Base-by-base conservation (phyloP, 2,888 invertebrate genomes). In the Drosophila trichaetosa region DNA sequence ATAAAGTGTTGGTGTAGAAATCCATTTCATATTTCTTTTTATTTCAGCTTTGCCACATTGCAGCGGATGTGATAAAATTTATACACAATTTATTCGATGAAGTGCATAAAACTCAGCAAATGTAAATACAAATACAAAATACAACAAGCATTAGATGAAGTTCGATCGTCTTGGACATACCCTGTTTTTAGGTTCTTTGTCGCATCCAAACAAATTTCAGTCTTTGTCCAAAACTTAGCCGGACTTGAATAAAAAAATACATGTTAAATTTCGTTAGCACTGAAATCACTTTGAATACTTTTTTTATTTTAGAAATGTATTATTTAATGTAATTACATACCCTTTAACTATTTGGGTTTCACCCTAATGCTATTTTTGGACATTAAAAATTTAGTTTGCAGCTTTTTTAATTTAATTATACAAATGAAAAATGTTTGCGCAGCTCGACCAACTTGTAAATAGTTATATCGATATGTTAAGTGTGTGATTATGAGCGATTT, bases 331-430 rank as follows among this genome's bases (percentile, higher is more conserved):
- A 16, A 16, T 5, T 31, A 1, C 6, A 18, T 48, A 59, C 27
- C 42, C 54, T 51, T 49, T 59, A n/a, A 16, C 46, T 1, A 24
- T 46, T 46, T 57, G n/a, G 51, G 29, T 62, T 38, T 58, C 31
- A 53, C 42, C 2, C 51, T 56, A 73, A 62, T 42, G 34, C 40
- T 66, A 73, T 77, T 59, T 57, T 54, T 58, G 53, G 54, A 34
- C 49, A 67, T 79, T 71, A 67, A 68, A 79, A 68, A 68, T 79
- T n/a, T 66, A 48, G 71, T 62, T 58, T 46, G 40, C 63, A 66
- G 76, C 78, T 84, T 66, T 78, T 84, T 82, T 67, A 84, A 84
- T 84, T 82, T 65, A 73, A 87, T 82, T 75, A 69, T 67, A 65
- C 53, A 80, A 82, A 73, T 80, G 73, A 59, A 73, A 69, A 87